Percentiles rank a stretch among this genome's conserved stretches.
phyloP scores from a whole-genome alignment of 2,888 invertebrate species.

The Celastrina argiolus region DNA sequence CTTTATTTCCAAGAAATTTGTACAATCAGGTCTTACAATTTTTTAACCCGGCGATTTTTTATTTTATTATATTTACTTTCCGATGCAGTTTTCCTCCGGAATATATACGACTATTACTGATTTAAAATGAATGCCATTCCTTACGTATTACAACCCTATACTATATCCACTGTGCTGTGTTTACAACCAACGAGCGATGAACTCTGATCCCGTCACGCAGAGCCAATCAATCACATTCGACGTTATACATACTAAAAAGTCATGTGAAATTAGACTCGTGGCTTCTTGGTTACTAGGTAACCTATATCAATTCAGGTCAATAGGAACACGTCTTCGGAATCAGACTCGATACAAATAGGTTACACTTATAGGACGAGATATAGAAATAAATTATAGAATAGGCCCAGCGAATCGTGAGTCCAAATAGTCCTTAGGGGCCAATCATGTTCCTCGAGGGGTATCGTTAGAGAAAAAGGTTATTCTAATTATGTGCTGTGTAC shows the following conservation, averaged over 20 bases:
- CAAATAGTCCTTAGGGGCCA: background rate
- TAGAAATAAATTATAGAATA: background rate
- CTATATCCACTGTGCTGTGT: background rate
- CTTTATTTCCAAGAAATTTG: no score
- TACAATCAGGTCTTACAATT: no score
- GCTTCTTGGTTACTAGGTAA: constrained; percentile 1
- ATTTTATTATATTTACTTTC: no score
- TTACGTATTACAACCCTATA: no score
- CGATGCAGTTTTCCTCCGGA: no score
- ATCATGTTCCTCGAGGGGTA: background rate
- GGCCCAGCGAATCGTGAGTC: background rate
- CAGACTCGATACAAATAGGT: background rate
- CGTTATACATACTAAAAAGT: constrained; percentile 13
- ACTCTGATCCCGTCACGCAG: background rate
- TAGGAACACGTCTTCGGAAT: constrained; percentile 12
- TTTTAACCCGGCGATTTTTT: no score
- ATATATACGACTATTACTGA: no score
- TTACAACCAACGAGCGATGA: background rate
- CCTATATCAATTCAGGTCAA: constrained; percentile 13
- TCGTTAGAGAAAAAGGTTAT: background rate
- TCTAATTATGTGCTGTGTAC: background rate
- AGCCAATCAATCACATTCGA: constrained; percentile 3
- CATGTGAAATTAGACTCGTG: background rate
- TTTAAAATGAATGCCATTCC: no score
- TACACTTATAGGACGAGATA: background rate